phyloP scores from a whole-genome alignment of 2,797 vertebrate species.

The Helicolenus hilgendorfi region DNA sequence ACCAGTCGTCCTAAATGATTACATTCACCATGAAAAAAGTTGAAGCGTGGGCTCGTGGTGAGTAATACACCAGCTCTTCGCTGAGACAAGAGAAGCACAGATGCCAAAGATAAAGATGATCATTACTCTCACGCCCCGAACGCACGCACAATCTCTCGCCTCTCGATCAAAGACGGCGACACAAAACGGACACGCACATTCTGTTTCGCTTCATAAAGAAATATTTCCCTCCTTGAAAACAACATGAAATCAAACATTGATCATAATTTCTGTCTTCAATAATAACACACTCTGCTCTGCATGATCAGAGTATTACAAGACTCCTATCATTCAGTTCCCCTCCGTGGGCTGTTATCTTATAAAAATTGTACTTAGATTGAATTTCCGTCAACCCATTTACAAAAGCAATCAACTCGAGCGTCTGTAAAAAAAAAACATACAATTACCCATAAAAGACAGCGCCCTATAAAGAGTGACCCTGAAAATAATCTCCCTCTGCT shows the following conservation, averaged over 20 bases:
- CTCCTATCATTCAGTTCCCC: conserved; percentile 52
- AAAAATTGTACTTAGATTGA: conserved; percentile 58
- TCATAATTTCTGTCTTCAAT: conserved; percentile 28
- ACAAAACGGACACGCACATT: background rate
- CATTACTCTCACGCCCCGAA: conserved; percentile 2
- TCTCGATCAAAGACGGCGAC: background rate
- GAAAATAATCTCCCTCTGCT: conserved; percentile 16
- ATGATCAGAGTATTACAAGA: conserved; percentile 47
- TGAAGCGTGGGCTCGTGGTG: conserved; percentile 17
- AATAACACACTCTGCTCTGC: conserved; percentile 40
- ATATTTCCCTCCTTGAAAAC: background rate
- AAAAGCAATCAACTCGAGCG: conserved; percentile 70
- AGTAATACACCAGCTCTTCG: conserved; percentile 43
- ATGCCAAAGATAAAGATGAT: conserved; percentile 16
- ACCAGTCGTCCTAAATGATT: conserved; percentile 4
- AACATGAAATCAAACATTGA: background rate
- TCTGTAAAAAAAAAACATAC: conserved; percentile 33
- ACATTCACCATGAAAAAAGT: background rate
- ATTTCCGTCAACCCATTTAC: conserved; percentile 55
- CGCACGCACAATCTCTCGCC: background rate
- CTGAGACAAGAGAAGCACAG: conserved; percentile 26
- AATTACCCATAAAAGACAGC: conserved; percentile 66
- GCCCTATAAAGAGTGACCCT: conserved; percentile 46
- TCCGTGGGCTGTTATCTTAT: conserved; percentile 36
- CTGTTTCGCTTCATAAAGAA: background rate